A percentile compares a stretch with the other conserved stretches of the same genome.
Evolutionary conservation across 2,888 invertebrate species (phyloP).

Genomic region (Morpho deidamia): DNA sequence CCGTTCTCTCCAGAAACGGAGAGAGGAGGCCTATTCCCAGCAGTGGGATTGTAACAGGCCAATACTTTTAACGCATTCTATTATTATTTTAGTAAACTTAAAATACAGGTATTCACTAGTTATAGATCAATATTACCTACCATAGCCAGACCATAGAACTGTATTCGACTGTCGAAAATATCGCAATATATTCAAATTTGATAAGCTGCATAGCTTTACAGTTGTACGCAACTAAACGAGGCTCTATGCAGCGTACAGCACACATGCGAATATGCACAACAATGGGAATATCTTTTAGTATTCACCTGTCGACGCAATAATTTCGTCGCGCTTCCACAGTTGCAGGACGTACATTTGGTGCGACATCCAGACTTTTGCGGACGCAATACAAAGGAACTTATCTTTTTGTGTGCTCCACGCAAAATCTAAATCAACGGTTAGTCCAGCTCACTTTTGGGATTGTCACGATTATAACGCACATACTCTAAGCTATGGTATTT

Average conservation of each 20-base stretch:
- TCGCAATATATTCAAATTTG: slow-evolving; percentile 1
- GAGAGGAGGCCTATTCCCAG: no score
- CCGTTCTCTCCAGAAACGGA: no score
- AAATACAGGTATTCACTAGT: not conserved
- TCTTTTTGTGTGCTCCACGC: slow-evolving; percentile 59
- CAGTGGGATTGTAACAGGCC: no score
- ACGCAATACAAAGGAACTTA: slow-evolving; percentile 59
- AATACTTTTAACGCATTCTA: no score
- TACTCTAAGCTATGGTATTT: slow-evolving; percentile 46
- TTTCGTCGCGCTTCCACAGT: slow-evolving; percentile 47
- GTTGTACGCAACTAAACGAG: not conserved
- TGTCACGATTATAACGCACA: slow-evolving; percentile 60
- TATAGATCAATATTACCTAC: not conserved
- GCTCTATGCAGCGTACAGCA: slow-evolving; percentile 20
- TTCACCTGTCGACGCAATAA: slow-evolving; percentile 63
- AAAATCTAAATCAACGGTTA: slow-evolving; percentile 75
- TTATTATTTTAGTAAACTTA: not conserved
- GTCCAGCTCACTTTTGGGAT: slow-evolving; percentile 71
- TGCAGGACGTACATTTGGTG: slow-evolving; percentile 42
- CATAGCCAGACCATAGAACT: not conserved
- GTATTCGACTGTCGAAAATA: not conserved
- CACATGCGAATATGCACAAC: slow-evolving; percentile 39
- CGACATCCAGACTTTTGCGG: slow-evolving; percentile 60
- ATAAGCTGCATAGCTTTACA: not conserved
- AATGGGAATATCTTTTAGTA: slow-evolving; percentile 58